These are phyloP conservation scores for Rhagologus leucostigma DNA, from an alignment of 2,113 vertebrate genomes.

Conservation along the genomic window DNA sequence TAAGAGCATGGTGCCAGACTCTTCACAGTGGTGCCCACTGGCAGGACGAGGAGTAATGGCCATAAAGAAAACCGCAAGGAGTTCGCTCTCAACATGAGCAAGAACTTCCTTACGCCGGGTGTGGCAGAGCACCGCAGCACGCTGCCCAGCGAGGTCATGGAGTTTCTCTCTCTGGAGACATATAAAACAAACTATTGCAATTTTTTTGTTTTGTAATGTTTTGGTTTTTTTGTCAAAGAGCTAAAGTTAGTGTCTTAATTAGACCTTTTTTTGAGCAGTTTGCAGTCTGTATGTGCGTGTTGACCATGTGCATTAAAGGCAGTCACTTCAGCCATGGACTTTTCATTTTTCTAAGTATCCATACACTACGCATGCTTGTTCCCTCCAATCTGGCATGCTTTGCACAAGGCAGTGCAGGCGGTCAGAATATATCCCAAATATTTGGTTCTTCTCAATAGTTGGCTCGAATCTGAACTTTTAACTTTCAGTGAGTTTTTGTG, in stretches of 20 bases:
- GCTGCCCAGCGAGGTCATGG: neutral
- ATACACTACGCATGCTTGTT: neutral
- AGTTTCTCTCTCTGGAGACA: neutral
- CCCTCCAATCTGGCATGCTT: fast-evolving
- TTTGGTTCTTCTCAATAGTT: neutral
- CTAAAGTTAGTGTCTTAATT: neutral
- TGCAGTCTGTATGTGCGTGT: neutral
- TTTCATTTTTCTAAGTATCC: neutral
- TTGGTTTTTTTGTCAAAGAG: neutral
- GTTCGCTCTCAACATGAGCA: neutral
- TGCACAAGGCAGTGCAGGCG: neutral
- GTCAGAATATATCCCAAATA: neutral
- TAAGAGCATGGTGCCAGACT: neutral
- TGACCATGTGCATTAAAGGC: neutral
- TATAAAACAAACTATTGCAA: neutral
- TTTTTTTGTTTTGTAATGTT: neutral
- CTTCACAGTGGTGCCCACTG: neutral
- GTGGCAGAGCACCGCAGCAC: too few species aligned
- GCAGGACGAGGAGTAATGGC: neutral
- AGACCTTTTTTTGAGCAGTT: neutral
- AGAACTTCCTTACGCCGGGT: neutral
- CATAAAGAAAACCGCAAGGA: neutral
- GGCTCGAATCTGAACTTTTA: neutral
- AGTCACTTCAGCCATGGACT: neutral
- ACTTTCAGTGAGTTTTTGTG: neutral